These are phyloP conservation scores for Eidolon dupreanum DNA, from an alignment of 2,797 vertebrate species.

Conservation along the genomic window DNA sequence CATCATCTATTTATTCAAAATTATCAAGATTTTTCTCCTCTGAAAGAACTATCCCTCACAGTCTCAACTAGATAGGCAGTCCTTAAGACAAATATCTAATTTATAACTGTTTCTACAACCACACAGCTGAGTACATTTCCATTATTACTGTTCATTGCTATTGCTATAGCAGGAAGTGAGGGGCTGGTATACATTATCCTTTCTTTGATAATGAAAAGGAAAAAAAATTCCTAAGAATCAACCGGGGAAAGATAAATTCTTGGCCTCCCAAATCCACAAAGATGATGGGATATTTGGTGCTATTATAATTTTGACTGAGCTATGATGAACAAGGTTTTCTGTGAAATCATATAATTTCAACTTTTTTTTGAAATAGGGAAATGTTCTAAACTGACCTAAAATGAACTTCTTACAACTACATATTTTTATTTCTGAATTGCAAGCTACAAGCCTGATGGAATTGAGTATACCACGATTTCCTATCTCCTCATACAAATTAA, in stretches of 20 bases:
- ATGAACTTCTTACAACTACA: conserved; percentile 28
- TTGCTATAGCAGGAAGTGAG: neutral
- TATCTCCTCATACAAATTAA: neutral
- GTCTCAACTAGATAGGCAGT: conserved; percentile 23
- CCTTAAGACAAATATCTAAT: conserved; percentile 37
- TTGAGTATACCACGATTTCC: conserved; percentile 4
- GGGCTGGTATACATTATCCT: neutral
- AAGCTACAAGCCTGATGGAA: conserved; percentile 9
- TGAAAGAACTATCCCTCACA: neutral
- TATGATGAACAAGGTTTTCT: conserved; percentile 12
- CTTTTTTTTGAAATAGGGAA: neutral
- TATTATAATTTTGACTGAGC: conserved; percentile 13
- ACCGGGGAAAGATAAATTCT: neutral
- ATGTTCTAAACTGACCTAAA: conserved; percentile 32
- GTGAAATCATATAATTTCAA: conserved; percentile 36
- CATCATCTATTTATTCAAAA: conserved; percentile 27
- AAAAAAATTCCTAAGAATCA: neutral
- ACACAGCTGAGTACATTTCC: conserved; percentile 3
- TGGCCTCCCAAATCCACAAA: neutral
- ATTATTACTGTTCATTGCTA: neutral
- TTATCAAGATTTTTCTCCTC: neutral
- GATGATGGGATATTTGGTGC: neutral
- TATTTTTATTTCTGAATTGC: conserved; percentile 32
- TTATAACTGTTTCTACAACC: conserved; percentile 9
- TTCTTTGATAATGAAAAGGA: neutral